Conservation (phyloP, 2,113 vertebrate species). For the Phasianus colchicus region DNA sequence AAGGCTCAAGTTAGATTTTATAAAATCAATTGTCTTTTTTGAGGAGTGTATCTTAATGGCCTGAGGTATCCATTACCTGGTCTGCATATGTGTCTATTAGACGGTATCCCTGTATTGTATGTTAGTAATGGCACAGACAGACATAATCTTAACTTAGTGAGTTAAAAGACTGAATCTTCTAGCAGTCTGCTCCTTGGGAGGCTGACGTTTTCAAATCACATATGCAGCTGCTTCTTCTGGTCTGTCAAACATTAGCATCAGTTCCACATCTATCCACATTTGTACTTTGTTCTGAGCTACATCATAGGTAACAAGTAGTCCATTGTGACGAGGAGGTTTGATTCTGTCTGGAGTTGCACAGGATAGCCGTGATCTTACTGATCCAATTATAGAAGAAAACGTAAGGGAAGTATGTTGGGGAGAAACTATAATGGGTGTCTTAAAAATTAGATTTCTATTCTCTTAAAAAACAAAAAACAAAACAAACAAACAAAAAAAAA, state of each 20-base stretch:
- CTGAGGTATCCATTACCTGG: not conserved
- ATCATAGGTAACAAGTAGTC: not conserved
- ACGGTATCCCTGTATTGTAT: not conserved
- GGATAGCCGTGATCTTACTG: not conserved
- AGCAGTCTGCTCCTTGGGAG: not conserved
- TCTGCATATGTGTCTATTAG: not conserved
- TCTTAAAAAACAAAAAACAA: not conserved
- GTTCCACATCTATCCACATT: too few relatives aligned
- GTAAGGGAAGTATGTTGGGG: not conserved
- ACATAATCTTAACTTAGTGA: not conserved
- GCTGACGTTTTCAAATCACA: not conserved
- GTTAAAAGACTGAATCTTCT: not conserved
- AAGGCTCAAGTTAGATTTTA: too few relatives aligned
- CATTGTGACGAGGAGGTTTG: not conserved
- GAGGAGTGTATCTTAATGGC: not conserved
- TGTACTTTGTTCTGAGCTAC: not conserved
- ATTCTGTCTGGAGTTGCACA: not conserved
- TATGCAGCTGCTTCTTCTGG: not conserved
- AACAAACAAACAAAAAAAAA: not conserved
- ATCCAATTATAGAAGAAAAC: not conserved
- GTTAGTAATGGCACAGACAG: not conserved
- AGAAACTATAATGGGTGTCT: not conserved
- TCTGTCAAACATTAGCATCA: not conserved
- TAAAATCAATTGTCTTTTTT: not conserved
- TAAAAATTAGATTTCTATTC: not conserved